Base-by-base conservation (phyloP, 2,797 vertebrate genomes). In the Amblyopsis hoosieri region DNA sequence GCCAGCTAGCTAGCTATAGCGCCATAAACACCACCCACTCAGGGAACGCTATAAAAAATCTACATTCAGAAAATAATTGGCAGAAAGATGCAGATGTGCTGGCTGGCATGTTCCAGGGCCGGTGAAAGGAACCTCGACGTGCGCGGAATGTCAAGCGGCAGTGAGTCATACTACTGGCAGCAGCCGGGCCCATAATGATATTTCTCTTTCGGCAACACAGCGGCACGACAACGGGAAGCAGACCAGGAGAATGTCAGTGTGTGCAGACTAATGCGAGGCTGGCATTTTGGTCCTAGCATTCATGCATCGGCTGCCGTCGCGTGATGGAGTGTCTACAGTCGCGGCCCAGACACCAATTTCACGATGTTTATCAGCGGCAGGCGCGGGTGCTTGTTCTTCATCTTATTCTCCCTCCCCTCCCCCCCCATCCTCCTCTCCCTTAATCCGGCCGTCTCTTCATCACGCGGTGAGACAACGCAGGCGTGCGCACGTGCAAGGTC, bases 131-230 rank as follows among this genome's bases (percentile, higher is more conserved):
- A 81, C 69, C 66, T 11, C 67, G 76, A 90, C 76, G 77, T 62
- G 72, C 83, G 72, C 72, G 11, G 82, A 90, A 90, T 89, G 79
- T 82, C 90, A 88, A 89, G 85, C 79, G 74, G 82, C 89, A 82
- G 79, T 89, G 89, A 90, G 85, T 90, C 88, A 90, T 79, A 54
- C 76, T 79, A 54, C 76, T 70, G 78, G 72, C 84, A 78, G 71
- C 51, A 47, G 71, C 59, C 71, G 65, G 74, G 23, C 23, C 71
- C 67, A 42, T 84, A 85, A 82, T 87, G 82, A 83, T 84, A 80
- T 73, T 80, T 79, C 80, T 84, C 62, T 80, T 80, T 73, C 74
- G 81, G 76, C 71, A 78, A 15, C 50, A 31, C 29, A 47, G 12
- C 54, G 50, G 75, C 78, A 62, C 70, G 60, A 68, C 71, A 4